phyloP scores from a whole-genome alignment of 2,797 vertebrate genomes.

The Microchirus variegatus region DNA sequence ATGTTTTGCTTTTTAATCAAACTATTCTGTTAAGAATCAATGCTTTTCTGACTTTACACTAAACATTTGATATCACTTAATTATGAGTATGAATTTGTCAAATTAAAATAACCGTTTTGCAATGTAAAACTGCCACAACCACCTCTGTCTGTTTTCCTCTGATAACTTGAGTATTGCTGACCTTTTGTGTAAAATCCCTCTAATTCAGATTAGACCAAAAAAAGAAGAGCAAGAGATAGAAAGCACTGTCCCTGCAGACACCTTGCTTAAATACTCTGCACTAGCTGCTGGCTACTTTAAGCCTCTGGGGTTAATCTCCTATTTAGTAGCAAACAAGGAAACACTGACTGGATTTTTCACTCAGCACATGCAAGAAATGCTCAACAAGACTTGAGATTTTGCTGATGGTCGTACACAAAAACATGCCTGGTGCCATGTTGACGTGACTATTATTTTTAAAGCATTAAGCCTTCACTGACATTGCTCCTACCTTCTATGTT shows the following conservation, averaged over 20 bases:
- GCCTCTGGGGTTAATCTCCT: slow-evolving; percentile 59
- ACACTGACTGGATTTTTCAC: slow-evolving; percentile 55
- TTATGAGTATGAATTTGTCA: neutral
- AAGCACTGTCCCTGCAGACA: slow-evolving; percentile 30
- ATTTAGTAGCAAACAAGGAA: slow-evolving; percentile 63
- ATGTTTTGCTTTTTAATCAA: neutral
- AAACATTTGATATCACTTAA: slow-evolving; percentile 9
- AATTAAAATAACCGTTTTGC: slow-evolving; percentile 13
- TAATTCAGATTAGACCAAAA: slow-evolving; percentile 42
- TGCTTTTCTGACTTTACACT: slow-evolving; percentile 1
- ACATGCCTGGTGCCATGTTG: slow-evolving; percentile 33
- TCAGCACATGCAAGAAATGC: slow-evolving; percentile 18
- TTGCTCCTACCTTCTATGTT: neutral
- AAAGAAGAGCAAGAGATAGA: slow-evolving; percentile 16
- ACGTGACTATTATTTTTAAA: slow-evolving; percentile 27
- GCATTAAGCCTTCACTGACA: slow-evolving; percentile 17
- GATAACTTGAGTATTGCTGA: slow-evolving; percentile 41
- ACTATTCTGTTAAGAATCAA: neutral
- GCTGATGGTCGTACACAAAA: slow-evolving; percentile 46
- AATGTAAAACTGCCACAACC: slow-evolving; percentile 10
- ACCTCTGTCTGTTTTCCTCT: slow-evolving; percentile 33
- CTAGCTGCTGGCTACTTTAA: slow-evolving; percentile 43
- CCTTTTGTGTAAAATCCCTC: slow-evolving; percentile 34
- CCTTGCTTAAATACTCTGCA: slow-evolving; percentile 40
- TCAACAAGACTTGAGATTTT: slow-evolving; percentile 41